Evolutionary conservation across 2,113 vertebrate species (phyloP), one percentile per base, ranked within the genome.

Genomic region (Trogon melanurus): DNA sequence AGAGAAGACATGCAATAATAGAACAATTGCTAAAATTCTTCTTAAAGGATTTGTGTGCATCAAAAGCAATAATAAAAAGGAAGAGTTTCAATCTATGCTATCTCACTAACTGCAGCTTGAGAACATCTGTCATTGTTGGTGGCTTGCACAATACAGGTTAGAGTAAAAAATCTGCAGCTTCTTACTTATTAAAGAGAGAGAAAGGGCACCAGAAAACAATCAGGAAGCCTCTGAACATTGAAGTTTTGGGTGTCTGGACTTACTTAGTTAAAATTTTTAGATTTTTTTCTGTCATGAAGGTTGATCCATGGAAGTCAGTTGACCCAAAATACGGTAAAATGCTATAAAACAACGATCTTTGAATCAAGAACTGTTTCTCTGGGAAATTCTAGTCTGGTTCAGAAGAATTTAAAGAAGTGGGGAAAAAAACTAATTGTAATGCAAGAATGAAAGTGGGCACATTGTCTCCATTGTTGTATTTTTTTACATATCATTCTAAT

Each of bases 21-120:
- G 88, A 97, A 96, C 73, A 95, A 89, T 96, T 96, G 97, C 60
- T 96, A 95, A 96, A 98, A 97, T 93, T 89, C 60, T 62, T 96
- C 79, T 92, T 95, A 95, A 94, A 97, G 66, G 56, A 97, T 95
- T 96, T 95, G 87, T 94, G 88, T 91, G 66, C 78, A 90, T 95
- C 90, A 96, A 89, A 97, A 80, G 48, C 64, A 93, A 95, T 95
- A 94, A 97, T 90, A 85, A 95, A 96, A 94, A 91, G 62, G 30
- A 92, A 75, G 44, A 56, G 32, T 94, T 98, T 96, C 96, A 94
- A 74, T 94, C 94, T 94, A 34, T 50, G 53, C 66, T 97, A 56
- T 88, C 60, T 94, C 32, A 5, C 79, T 96, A 96, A 95, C 79
- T 80, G 60, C 73, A 71, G 72, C 70, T 74, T 91, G 66, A 85